Base-by-base conservation (phyloP, 2,888 invertebrate genomes). In the Drosophila helvetica region DNA sequence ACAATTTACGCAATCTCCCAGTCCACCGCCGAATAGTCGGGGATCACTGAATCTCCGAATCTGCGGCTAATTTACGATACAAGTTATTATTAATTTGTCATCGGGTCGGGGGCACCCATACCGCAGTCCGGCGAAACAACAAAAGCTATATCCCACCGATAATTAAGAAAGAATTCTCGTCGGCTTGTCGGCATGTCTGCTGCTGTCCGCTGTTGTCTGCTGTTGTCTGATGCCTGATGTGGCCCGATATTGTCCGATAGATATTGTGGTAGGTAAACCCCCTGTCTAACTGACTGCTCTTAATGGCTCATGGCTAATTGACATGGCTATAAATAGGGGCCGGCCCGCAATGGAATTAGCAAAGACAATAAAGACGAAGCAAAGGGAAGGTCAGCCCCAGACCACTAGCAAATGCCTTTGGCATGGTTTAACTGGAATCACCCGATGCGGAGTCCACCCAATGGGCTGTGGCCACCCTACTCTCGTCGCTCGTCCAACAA, bases 81-180 rank as follows among this genome's bases (percentile, higher is more conserved):
- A 82, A 80, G 78, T 87, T 87, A 87, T 89, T 88, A 86, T 80
- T 79, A 85, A 86, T 90, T 80, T 90, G 88, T 88, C 90, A 89
- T 78, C 77, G 74, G 64, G 71, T 54, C 68, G 72, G 71, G 64
- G 47, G 46, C 74, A 74, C 67, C 17, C 25, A 57, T 73, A 64
- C 63, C 12, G n/a, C 57, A 58, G 45, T 42, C 52, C 51, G 52
- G 56, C 67, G 77, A 68, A 70, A 80, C 69, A 74, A 38, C 38
- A 38, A 38, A 15, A n/a, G 15, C 38, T 7, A 38, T 15, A 38
- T 38, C 38, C 15, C 33, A 3, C 30, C 30, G 30, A 62, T 75
- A 84, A 80, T 84, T 83, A 84, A 80, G 86, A 73, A 81, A 86
- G 83, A 81, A 52, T 54, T 50, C 45, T 60, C 5, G 22, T 4